phyloP scores from a whole-genome alignment of 2,797 vertebrate species.

The Amblyopsis hoosieri region DNA sequence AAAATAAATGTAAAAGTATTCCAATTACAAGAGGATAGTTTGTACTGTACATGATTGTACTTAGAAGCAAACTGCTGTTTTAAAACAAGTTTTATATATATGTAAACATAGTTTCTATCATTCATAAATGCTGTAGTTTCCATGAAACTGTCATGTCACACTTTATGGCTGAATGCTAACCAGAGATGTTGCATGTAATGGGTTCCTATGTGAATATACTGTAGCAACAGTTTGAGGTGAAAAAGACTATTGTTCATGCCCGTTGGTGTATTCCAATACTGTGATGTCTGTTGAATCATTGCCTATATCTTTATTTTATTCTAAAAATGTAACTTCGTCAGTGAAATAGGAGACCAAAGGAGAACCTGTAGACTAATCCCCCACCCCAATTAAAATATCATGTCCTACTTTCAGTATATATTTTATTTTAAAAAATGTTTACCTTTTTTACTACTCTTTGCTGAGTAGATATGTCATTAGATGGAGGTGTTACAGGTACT shows the following conservation, averaged over 20 bases:
- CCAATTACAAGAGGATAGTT: background rate
- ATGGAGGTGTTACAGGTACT: constrained; percentile 31
- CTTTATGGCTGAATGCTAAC: constrained; percentile 32
- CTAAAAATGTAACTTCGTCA: background rate
- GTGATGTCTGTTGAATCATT: background rate
- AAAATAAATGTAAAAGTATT: constrained; percentile 43
- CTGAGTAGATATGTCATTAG: too few species aligned
- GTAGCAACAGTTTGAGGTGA: constrained; percentile 35
- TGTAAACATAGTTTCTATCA: constrained; percentile 29
- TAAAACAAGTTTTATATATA: constrained; percentile 39
- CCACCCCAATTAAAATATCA: constrained; percentile 1
- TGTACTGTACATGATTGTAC: background rate
- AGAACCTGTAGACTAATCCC: constrained; percentile 18
- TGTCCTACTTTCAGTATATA: too few species aligned
- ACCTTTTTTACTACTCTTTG: too few species aligned
- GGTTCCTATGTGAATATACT: constrained; percentile 37
- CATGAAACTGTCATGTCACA: constrained; percentile 72
- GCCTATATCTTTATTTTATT: background rate
- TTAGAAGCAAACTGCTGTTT: constrained; percentile 23
- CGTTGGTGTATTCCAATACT: background rate
- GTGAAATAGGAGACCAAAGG: constrained; percentile 1
- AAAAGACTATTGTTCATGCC: background rate
- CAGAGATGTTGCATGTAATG: constrained; percentile 23
- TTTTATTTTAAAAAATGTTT: too few species aligned
- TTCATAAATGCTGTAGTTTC: constrained; percentile 75